Conservation (phyloP, 2,888 invertebrate species). For the Julus scanicus region DNA sequence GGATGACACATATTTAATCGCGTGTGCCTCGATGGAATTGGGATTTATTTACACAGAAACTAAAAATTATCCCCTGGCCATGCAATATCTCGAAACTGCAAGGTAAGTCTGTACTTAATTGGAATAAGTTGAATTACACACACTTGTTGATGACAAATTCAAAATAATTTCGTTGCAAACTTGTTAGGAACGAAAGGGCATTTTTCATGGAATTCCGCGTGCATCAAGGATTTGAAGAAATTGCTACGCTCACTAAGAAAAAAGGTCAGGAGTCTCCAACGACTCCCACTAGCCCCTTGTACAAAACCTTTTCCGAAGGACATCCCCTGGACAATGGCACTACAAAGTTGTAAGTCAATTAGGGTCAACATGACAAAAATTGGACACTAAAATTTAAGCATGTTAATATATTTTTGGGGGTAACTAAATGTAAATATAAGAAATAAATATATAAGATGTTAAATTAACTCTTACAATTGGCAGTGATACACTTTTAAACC, state of each 20-base stretch:
- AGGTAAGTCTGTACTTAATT: slow-evolving; percentile 47
- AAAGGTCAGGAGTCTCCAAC: background rate
- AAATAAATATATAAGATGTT: background rate
- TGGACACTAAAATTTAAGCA: background rate
- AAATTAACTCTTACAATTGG: background rate
- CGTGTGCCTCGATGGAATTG: slow-evolving; percentile 52
- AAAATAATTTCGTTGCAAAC: background rate
- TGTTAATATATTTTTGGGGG: background rate
- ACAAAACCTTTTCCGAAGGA: slow-evolving; percentile 34
- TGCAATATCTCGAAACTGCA: slow-evolving; percentile 51
- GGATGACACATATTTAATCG: slow-evolving; percentile 51
- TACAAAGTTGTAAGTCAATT: background rate
- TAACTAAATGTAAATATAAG: slow-evolving; percentile 2
- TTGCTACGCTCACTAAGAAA: background rate
- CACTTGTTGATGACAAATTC: background rate
- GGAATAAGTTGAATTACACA: background rate
- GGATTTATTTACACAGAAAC: slow-evolving; percentile 53
- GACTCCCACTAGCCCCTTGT: background rate
- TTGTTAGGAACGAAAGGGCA: slow-evolving; percentile 49
- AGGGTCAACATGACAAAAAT: background rate
- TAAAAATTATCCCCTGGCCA: slow-evolving; percentile 48
- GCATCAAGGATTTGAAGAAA: slow-evolving; percentile 54
- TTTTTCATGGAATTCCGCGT: slow-evolving; percentile 53
- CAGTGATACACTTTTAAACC: background rate
- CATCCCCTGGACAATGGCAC: background rate